These are phyloP conservation scores for Sarcophaga rosellei DNA, from an alignment of 2,888 invertebrate genomes.

Conservation along the genomic window DNA sequence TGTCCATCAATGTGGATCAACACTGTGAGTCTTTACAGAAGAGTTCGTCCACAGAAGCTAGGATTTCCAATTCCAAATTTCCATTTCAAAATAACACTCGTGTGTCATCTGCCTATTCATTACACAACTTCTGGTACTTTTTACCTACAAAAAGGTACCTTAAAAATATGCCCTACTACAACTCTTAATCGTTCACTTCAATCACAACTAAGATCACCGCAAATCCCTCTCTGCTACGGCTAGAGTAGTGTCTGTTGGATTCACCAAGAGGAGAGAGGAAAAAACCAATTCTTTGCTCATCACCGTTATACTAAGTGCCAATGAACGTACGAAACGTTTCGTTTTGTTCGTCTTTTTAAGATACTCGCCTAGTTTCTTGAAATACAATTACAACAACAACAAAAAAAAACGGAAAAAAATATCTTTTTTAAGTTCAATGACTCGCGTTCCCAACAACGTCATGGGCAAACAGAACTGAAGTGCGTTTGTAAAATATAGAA, in stretches of 20 bases:
- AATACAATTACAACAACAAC: conserved; percentile 31
- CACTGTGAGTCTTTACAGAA: no score
- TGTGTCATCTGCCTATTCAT: no score
- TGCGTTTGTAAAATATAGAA: conserved; percentile 46
- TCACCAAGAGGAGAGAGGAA: background rate
- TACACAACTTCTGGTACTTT: no score
- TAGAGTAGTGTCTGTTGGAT: no score
- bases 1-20: no score
- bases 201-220: background rate
- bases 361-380: conserved; percentile 68
- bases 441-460: conserved; percentile 75
- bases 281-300: conserved; percentile 21
- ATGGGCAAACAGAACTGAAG: conserved; percentile 73
- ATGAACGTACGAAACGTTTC: conserved; percentile 53
- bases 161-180: no score
- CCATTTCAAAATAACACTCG: no score
- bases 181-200: no score
- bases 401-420: conserved; percentile 40
- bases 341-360: conserved; percentile 49
- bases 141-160: no score
- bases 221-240: background rate
- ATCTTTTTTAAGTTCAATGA: conserved; percentile 77
- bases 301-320: conserved; percentile 66
- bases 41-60: no score
- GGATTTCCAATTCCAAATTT: no score